phyloP scores from a whole-genome alignment of 2,888 invertebrate genomes.

The Nyleta sp. region DNA sequence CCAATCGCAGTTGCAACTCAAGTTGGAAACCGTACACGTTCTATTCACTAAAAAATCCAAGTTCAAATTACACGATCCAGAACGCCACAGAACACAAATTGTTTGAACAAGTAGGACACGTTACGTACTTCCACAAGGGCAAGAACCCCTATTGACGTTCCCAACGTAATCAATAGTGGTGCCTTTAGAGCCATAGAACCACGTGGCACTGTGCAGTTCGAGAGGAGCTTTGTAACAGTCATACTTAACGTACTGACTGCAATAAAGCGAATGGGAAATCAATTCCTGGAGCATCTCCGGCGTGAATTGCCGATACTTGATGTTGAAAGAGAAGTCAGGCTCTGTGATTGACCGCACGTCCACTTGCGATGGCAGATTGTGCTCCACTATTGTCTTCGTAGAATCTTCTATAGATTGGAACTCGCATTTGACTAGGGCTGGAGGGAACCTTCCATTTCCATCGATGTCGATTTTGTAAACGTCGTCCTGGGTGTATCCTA shows the following conservation, averaged over 20 bases:
- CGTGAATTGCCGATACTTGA: slow-evolving; percentile 94
- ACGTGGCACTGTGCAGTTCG: slow-evolving; percentile 93
- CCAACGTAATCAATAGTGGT: slow-evolving; percentile 93
- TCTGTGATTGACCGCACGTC: slow-evolving; percentile 92
- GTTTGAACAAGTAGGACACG: slow-evolving; percentile 10
- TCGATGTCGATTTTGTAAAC: slow-evolving; percentile 97
- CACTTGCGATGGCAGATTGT: slow-evolving; percentile 95
- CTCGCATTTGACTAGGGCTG: slow-evolving; percentile 95
- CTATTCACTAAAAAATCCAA: slow-evolving; percentile 86
- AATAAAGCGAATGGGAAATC: slow-evolving; percentile 94
- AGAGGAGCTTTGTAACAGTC: slow-evolving; percentile 95
- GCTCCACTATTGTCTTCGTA: slow-evolving; percentile 94
- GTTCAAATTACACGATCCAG: slow-evolving; percentile 11
- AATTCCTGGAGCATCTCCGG: slow-evolving; percentile 96
- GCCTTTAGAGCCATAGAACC: slow-evolving; percentile 92
- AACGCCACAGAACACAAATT: too few relatives aligned
- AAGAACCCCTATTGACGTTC: slow-evolving; percentile 86
- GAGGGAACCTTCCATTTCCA: slow-evolving; percentile 95
- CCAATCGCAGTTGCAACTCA: slow-evolving; percentile 94
- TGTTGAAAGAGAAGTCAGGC: slow-evolving; percentile 92
- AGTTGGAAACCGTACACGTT: slow-evolving; percentile 91
- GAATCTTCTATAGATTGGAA: slow-evolving; percentile 94
- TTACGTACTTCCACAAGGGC: slow-evolving; percentile 84
- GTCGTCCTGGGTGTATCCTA: slow-evolving; percentile 94
- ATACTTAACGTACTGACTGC: slow-evolving; percentile 94